Evolutionary conservation across 2,113 vertebrate genomes (phyloP).

Genomic region (Zosterops pallidus): DNA sequence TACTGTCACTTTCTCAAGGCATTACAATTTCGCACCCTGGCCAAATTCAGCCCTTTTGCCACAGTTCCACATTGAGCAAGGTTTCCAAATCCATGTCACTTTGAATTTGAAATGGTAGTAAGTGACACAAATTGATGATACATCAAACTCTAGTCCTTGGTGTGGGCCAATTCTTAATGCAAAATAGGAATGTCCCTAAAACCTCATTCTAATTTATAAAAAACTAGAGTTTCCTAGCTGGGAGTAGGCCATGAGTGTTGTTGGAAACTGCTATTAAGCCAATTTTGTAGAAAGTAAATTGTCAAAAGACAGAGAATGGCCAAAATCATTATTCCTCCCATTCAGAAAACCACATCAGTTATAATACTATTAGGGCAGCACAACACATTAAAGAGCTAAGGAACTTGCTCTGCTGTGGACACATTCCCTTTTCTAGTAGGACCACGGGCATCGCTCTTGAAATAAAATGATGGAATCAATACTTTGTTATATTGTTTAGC

Average conservation of each 20-base stretch:
- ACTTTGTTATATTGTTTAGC: not conserved
- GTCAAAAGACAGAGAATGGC: not conserved
- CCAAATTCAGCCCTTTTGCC: not conserved
- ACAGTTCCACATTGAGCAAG: not conserved
- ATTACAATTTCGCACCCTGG: not conserved
- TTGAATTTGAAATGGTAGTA: conserved; percentile 1
- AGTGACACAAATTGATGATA: not conserved
- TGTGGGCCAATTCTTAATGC: not conserved
- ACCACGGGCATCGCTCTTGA: not conserved
- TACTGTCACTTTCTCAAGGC: not conserved
- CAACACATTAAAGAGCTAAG: not conserved
- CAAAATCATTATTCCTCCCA: not conserved
- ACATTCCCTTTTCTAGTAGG: not conserved
- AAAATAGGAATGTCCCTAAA: not conserved
- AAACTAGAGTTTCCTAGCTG: not conserved
- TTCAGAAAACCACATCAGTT: not conserved
- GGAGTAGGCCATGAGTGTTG: not conserved
- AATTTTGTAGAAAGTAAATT: not conserved
- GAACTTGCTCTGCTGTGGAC: not conserved
- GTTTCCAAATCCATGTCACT: conserved; percentile 30
- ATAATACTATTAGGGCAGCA: not conserved
- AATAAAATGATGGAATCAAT: not conserved
- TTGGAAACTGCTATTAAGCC: not conserved
- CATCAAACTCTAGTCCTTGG: not conserved
- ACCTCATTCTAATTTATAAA: not conserved